Base-by-base conservation (phyloP, 2,797 vertebrate genomes). In the Melanotaenia boesemani region DNA sequence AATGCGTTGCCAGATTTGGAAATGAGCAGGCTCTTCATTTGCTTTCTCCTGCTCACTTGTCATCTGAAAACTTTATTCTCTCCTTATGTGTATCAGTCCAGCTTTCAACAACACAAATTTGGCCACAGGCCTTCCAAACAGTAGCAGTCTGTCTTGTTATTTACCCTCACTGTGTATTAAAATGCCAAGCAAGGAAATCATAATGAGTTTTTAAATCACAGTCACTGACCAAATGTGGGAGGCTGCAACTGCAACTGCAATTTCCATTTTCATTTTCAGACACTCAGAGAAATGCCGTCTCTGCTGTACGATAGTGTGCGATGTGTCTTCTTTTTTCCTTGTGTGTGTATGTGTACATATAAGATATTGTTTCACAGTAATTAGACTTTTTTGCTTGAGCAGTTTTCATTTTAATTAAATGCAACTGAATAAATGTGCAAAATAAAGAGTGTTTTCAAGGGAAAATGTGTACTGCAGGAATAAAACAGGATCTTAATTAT, bases 311-410 rank as follows among this genome's bases (percentile, higher is more conserved):
- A 54, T 68, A 70, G 82, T 88, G 63, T 71, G 76, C 63, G 62
- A 57, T 60, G 20, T 80, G 20, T 80, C 18, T 20, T 46, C 13
- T 20, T 46, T 46, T 46, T 46, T 8, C 16, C 57, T 72, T 69
- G 59, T 39, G 41, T 58, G 22, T 34, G 50, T n/a, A 26, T n/a
- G 69, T 65, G 72, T 60, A 52, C 59, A 81, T 84, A 69, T 83
- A 74, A 87, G 84, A 88, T 86, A 88, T 90, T 86, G 86, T 91
- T 87, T 90, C 79, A 84, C 81, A 83, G 80, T 86, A 86, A 92
- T 92, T 88, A 89, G 77, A 81, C 78, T 85, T 84, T 5, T 20
- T 76, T 6, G 72, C 89, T 81, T 63, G 72, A 89, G 69, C 28
- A 79, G 76, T 88, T 64, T 62, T 67, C 67, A 70, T 63, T 89